A percentile compares a stretch with the other conserved stretches of the same genome.
Conservation (phyloP, 2,113 vertebrate genomes). For the Cromileptes altivelis region DNA sequence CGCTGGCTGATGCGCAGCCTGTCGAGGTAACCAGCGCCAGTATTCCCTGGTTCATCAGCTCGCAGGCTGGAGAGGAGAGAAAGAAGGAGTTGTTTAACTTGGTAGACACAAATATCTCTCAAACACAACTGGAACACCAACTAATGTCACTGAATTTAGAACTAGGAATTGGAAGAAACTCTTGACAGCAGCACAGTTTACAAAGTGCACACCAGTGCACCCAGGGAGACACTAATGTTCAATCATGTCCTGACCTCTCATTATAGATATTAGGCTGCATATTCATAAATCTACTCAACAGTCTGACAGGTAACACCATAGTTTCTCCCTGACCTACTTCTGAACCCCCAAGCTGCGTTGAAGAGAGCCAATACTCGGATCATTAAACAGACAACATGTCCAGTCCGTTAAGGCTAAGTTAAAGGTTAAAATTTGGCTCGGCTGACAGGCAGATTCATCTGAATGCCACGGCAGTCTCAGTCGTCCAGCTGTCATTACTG, state of each 20-base stretch:
- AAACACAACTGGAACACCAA: not conserved
- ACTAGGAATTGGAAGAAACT: not conserved
- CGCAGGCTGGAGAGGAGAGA: constrained; percentile 87
- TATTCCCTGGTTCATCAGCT: constrained; percentile 99
- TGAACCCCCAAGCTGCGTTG: not conserved
- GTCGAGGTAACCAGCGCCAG: constrained; percentile 96
- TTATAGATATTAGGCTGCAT: not conserved
- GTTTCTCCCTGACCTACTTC: constrained; percentile 23
- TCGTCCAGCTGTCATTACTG: too few species aligned
- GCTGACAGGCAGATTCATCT: not conserved
- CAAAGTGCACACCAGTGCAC: not conserved
- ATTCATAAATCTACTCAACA: constrained; percentile 16
- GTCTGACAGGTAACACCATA: constrained; percentile 15
- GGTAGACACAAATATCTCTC: too few species aligned
- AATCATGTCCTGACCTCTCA: not conserved
- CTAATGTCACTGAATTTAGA: not conserved
- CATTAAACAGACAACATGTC: constrained; percentile 17
- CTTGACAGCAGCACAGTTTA: not conserved
- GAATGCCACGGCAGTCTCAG: not conserved
- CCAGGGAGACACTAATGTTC: not conserved
- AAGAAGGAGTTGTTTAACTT: not conserved
- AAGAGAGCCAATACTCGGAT: not conserved
- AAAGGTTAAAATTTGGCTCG: not conserved
- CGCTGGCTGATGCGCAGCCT: constrained; percentile 94
- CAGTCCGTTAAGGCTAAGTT: not conserved